Base-by-base conservation (phyloP, 2,113 vertebrate species). In the Corapipo altera region DNA sequence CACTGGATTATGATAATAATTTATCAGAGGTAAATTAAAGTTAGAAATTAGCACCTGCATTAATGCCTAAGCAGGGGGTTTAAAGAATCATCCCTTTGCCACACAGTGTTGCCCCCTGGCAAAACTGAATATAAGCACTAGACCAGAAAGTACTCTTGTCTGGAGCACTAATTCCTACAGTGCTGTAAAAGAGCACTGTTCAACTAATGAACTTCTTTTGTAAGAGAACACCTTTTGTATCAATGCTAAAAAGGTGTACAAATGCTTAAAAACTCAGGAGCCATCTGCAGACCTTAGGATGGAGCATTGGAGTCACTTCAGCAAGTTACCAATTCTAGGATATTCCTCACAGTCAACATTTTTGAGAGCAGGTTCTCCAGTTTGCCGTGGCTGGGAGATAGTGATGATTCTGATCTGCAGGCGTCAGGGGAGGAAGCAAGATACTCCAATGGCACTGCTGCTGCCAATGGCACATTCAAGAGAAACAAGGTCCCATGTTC, bases 41-140 rank as follows among this genome's bases (percentile, higher is more conserved):
- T 58, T 32, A 85, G 54, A 67, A 93, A 35, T 64, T 49, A 89
- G 22, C 48, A 86, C 64, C 67, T 41, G 16, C 18, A 27, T 54
- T 75, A 79, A 67, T 35, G 37, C 8, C 22, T 67, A 33, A 85
- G 39, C n/a, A 69, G 41, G 12, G 30, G 22, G 57, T 73, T 76
- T 57, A 75, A 82, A 79, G 49, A 77, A 86, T 44, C 32, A 62
- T 70, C 46, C 15, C 0, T 0, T 39, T 95, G 54, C 23, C 74
- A 83, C 46, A 51, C 7, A 61, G 15, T 18, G 26, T n/a, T 73
- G 27, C 49, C 22, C 48, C 14, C 33, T 44, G 30, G 48, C 35
- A 89, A 93, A 80, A 15, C 15, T 78, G 61, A 95, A 89, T 65
- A 78, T 9, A 91, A 43, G 28, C 35, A 86, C 22, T 24, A 79